Evolutionary conservation across 1,140 invertebrate genomes (phyloP), one percentile per base, ranked within the genome.

Genomic region (Stegodyphus dumicola): DNA sequence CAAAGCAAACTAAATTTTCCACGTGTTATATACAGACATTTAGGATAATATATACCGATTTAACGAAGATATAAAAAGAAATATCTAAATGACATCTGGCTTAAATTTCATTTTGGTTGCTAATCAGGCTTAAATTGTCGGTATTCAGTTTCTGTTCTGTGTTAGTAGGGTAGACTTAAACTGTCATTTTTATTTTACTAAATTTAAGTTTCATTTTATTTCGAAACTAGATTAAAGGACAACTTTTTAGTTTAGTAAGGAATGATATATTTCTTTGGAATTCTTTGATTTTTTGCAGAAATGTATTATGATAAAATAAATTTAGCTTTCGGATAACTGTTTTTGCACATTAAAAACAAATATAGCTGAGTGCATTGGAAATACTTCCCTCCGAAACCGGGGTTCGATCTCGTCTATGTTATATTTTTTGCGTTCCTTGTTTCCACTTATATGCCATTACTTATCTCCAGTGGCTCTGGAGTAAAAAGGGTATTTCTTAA

Each of bases 341-440:
- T 83, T 75, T 65, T 48, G 33, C 66, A 48, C 5, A 18, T 51
- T 9, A 48, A 65, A 17, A n/a, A 74, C 13, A 15, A 15, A 17
- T 33, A 54, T 9, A 66, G 13, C 10, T 53, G 64, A 77, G 17
- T 67, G 11, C 15, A 60, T 0, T n/a, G 65, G 71, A 85, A 85
- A 69, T 69, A 77, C 51, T 77, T 85, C 73, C 81, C 74, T 75
- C 81, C 81, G 81, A 85, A 85, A 85, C 81, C 74, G 65, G 81
- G 80, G 81, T 85, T 85, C 73, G 81, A 69, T 60, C 52, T 85
- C 81, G 81, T 85, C 81, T 75, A 70, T 51, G 74, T 70, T 70
- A n/a, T 10, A 5, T 33, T 76, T 33, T 33, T 85, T 69, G 81
- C 81, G 76, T 56, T 65, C 81, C 81, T 85, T 77, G 81, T 51